These are phyloP conservation scores for Leucophenga varia DNA, from an alignment of 1,140 invertebrate species.

Conservation along the genomic window DNA sequence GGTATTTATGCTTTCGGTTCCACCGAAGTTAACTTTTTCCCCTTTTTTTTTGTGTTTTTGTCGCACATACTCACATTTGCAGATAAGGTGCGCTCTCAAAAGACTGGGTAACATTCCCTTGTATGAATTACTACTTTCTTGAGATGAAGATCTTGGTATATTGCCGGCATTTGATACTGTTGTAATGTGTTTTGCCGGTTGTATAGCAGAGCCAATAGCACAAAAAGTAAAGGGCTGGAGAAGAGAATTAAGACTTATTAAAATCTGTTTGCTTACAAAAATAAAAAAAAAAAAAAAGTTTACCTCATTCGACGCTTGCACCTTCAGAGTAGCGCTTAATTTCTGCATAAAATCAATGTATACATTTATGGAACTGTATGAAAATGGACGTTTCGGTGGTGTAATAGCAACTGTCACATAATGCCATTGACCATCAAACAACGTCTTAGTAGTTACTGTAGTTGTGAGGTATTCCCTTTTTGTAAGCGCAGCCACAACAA, in stretches of 20 bases:
- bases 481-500: constrained; percentile 62
- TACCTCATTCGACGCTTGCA: constrained; percentile 63
- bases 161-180: constrained; percentile 17
- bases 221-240: constrained; percentile 59
- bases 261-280: too few species aligned
- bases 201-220: constrained; percentile 56
- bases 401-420: constrained; percentile 63
- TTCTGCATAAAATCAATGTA: constrained; percentile 65
- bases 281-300: constrained; percentile 10
- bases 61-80: constrained; percentile 40
- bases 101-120: constrained; percentile 53
- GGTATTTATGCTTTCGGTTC: too few species aligned
- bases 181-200: constrained; percentile 24
- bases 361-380: constrained; percentile 63
- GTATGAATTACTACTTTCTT: constrained; percentile 32
- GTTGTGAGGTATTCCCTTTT: constrained; percentile 64
- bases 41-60: not conserved
- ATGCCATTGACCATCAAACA: constrained; percentile 65
- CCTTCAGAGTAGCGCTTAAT: constrained; percentile 61
- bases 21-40: too few species aligned
- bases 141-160: constrained; percentile 36
- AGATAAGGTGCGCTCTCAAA: constrained; percentile 47
- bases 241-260: not conserved
- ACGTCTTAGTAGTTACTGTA: constrained; percentile 57
- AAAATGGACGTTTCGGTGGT: constrained; percentile 64